Evolutionary conservation across 2,113 vertebrate species (phyloP), one percentile per base, ranked within the genome.

Genomic region (Sinosuthora webbiana): DNA sequence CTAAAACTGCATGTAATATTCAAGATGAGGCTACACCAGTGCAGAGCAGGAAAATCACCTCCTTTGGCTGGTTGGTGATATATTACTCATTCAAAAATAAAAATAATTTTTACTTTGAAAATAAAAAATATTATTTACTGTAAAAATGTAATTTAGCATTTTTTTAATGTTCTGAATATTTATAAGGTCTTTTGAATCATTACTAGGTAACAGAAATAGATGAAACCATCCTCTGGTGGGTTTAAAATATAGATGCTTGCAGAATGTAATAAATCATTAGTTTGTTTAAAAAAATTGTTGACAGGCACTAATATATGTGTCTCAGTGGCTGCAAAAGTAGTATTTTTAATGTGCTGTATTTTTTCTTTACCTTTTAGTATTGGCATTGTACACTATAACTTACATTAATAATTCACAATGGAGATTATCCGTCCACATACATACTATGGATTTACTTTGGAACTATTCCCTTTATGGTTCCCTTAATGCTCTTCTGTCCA

Each of bases 281-380:
- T 84, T 49, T 68, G 47, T 30, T 18, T 6, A 39, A 82, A 92
- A n/a, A 30, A 37, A 15, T n/a, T 67, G 71, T n/a, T 94, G 94
- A 93, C 30, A 93, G 92, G 97, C n/a, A 20, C 86, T 90, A 90
- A 49, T 50, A 77, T 70, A 67, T 92, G 90, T 65, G 69, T 55
- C 89, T 93, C 67, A 83, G 15, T 94, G 83, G 68, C 60, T 95
- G 79, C 52, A 70, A 84, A 27, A 90, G 75, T 56, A 89, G 81
- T 97, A 96, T 95, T 87, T 95, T 89, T 96, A 94, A 95, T 88
- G 64, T 44, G 37, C 22, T 94, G 44, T 93, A 67, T 96, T 97
- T 94, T 91, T 97, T 78, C 92, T 80, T 91, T 96, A 93, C 52
- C 74, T 90, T 96, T 96, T 96, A 95, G 62, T 83, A 83, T 77